A percentile compares a stretch with the other conserved stretches of the same genome.
Evolutionary conservation across 2,113 vertebrate genomes (phyloP).

Genomic region (Tetraodon nigroviridis): DNA sequence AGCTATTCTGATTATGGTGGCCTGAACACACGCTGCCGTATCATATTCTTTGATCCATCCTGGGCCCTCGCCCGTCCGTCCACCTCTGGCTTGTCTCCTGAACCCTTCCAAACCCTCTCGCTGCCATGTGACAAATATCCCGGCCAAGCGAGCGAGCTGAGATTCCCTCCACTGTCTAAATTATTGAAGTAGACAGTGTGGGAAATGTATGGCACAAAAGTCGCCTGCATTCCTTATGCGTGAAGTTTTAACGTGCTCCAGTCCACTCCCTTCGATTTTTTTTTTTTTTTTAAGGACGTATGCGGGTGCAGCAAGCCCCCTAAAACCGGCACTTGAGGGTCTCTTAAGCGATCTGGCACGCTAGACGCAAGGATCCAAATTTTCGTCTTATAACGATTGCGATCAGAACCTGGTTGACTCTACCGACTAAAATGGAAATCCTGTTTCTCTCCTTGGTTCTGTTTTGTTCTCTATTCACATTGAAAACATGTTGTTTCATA

Average conservation of each 20-base stretch:
- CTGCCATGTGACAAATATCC: conserved; percentile 63
- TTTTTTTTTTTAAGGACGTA: too few relatives aligned
- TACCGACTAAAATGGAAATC: too few relatives aligned
- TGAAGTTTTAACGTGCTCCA: conserved; percentile 39
- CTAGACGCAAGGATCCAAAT: too few relatives aligned
- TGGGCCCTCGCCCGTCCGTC: background rate
- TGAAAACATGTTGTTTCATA: conserved; percentile 2
- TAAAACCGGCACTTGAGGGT: conserved; percentile 4
- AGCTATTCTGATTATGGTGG: too few relatives aligned
- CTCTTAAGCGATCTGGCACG: background rate
- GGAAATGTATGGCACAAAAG: conserved; percentile 51
- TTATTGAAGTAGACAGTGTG: conserved; percentile 66
- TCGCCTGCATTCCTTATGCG: conserved; percentile 45
- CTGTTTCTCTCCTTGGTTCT: too few relatives aligned
- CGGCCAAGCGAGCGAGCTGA: conserved; percentile 50
- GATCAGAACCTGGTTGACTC: too few relatives aligned
- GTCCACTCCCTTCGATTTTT: conserved; percentile 7
- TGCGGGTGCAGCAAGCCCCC: too few relatives aligned
- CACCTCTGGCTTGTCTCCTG: conserved; percentile 14
- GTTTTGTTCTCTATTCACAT: too few relatives aligned
- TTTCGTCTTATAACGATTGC: too few relatives aligned
- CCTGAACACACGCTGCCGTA: too few relatives aligned
- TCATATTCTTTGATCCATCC: too few relatives aligned
- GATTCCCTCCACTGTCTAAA: conserved; percentile 56
- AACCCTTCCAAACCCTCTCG: conserved; percentile 53